phyloP scores from a whole-genome alignment of 1,140 invertebrate species.

The Drosophila malerkotliana region DNA sequence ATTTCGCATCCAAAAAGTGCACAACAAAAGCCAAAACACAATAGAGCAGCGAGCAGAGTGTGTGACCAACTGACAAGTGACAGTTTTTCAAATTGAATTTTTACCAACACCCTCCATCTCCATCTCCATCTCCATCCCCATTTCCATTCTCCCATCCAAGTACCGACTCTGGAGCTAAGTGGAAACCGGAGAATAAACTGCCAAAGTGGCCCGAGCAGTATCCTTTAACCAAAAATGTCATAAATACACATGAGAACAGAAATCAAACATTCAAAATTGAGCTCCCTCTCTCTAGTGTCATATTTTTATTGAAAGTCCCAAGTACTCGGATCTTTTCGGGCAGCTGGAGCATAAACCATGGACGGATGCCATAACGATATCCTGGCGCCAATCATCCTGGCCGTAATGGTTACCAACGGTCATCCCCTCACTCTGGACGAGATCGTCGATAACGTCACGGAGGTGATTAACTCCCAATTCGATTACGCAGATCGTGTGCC shows the following conservation, averaged over 20 bases:
- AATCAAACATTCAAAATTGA: conserved; percentile 28
- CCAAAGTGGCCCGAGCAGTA: conserved; percentile 23
- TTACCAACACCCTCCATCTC: conserved; percentile 3
- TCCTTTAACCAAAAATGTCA: conserved; percentile 31
- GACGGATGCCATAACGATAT: conserved; percentile 47
- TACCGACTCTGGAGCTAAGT: neutral
- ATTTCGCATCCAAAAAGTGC: conserved; percentile 50
- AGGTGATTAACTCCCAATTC: conserved; percentile 37
- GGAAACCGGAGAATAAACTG: conserved; percentile 15
- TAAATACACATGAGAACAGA: conserved; percentile 29
- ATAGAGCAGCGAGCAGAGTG: conserved; percentile 26
- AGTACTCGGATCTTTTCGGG: neutral
- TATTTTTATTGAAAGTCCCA: neutral
- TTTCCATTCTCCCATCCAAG: neutral
- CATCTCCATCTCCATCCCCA: neutral
- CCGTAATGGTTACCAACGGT: conserved; percentile 60
- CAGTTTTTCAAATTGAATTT: conserved; percentile 76
- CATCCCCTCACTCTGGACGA: conserved; percentile 60
- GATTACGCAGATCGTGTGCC: conserved; percentile 4
- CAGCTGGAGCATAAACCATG: conserved; percentile 30
- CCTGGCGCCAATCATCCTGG: conserved; percentile 50
- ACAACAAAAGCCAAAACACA: conserved; percentile 55
- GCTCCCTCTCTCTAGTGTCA: conserved; percentile 6
- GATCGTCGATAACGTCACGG: conserved; percentile 43
- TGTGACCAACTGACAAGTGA: conserved; percentile 69